Conservation (phyloP, 2,797 vertebrate genomes). For the Falco concolor region DNA sequence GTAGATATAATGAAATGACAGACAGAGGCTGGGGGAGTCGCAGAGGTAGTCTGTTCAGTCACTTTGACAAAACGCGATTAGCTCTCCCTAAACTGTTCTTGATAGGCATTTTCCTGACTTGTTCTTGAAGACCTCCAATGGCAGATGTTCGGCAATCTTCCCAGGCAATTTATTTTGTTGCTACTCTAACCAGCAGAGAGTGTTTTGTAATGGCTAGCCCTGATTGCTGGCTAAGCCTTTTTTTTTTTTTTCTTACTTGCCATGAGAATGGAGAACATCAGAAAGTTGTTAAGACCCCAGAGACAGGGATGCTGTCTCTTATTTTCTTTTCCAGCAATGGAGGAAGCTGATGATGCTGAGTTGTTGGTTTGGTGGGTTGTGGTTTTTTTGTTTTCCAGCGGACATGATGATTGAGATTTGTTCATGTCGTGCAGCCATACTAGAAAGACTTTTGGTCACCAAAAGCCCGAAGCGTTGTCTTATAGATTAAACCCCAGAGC, state of each 20-base stretch:
- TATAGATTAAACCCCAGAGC: neutral
- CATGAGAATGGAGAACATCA: neutral
- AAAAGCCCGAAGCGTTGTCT: neutral
- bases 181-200: neutral
- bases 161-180: neutral
- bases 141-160: neutral
- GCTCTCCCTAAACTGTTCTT: neutral
- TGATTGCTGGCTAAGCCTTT: neutral
- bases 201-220: neutral
- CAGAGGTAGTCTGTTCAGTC: neutral
- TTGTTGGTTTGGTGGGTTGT: no score
- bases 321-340: neutral
- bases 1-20: accelerated
- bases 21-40: neutral
- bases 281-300: neutral
- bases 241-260: neutral
- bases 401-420: neutral
- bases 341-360: neutral
- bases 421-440: neutral
- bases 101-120: neutral
- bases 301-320: neutral
- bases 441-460: neutral
- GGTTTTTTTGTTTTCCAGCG: neutral
- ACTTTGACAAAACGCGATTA: accelerated
- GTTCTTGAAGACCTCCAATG: neutral